A percentile compares a stretch with the other conserved stretches of the same genome.
Evolutionary conservation across 1,140 invertebrate genomes (phyloP).

Genomic region (Zaprionus ghesquierei): DNA sequence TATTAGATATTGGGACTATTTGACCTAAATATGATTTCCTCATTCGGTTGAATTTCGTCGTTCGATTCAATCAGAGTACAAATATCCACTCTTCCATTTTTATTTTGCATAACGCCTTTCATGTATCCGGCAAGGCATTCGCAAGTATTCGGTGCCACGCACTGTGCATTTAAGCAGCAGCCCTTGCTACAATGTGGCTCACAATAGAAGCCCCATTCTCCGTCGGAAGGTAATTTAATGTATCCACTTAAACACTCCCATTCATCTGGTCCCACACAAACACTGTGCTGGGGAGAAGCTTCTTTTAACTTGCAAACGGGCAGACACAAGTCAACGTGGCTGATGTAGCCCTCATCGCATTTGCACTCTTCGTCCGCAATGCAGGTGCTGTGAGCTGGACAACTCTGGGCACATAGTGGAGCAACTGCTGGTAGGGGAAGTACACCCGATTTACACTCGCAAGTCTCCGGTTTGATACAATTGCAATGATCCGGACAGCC

Average conservation of each 20-base stretch:
- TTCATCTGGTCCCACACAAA: neutral
- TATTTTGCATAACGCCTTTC: neutral
- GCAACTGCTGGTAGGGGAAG: no score
- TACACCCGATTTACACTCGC: no score
- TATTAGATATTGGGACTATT: no score
- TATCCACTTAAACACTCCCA: slow-evolving; percentile 30
- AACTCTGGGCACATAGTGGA: slow-evolving; percentile 79
- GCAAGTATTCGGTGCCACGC: slow-evolving; percentile 26
- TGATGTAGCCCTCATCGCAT: slow-evolving; percentile 10
- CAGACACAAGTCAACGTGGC: neutral
- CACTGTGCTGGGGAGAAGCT: neutral
- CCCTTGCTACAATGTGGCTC: slow-evolving; percentile 78
- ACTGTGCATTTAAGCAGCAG: slow-evolving; percentile 26
- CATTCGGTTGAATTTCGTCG: no score
- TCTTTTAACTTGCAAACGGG: neutral
- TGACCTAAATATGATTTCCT: no score
- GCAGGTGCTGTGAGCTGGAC: slow-evolving; percentile 17
- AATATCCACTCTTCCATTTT: no score
- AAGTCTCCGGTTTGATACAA: no score
- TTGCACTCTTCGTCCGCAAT: slow-evolving; percentile 4
- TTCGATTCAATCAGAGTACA: no score
- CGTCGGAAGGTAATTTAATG: neutral
- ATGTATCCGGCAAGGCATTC: slow-evolving; percentile 33
- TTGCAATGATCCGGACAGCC: no score
- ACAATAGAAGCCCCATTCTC: slow-evolving; percentile 77